phyloP scores from a whole-genome alignment of 1,140 invertebrate genomes.

The Leptinotarsa defecta region DNA sequence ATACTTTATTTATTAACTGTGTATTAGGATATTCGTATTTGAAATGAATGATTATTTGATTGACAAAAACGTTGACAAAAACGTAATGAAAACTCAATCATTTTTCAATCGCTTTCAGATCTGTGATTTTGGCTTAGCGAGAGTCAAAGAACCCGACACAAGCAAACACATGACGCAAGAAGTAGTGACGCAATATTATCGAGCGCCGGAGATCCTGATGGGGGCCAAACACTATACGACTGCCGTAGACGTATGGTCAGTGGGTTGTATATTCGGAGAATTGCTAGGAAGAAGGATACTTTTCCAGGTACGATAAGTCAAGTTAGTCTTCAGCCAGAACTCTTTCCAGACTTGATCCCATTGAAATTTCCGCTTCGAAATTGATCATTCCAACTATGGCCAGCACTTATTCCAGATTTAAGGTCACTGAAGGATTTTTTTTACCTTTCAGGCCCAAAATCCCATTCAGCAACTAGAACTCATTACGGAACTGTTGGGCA shows the following conservation, averaged over 20 bases:
- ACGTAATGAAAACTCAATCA: neutral
- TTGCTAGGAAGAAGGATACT: constrained; percentile 92
- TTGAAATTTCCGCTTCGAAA: neutral
- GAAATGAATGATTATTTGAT: too few species aligned
- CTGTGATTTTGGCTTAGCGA: constrained; percentile 91
- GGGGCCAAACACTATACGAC: constrained; percentile 97
- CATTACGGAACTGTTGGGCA: constrained; percentile 95
- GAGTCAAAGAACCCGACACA: constrained; percentile 90
- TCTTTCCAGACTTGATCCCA: neutral
- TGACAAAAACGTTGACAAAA: too few species aligned
- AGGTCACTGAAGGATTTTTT: neutral
- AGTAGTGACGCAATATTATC: constrained; percentile 98
- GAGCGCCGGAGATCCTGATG: constrained; percentile 97
- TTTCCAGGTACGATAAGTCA: constrained; percentile 71
- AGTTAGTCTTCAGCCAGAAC: neutral
- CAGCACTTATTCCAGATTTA: neutral
- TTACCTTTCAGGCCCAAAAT: constrained; percentile 56
- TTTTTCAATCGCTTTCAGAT: constrained; percentile 66
- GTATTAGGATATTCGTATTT: too few species aligned
- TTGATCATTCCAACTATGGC: neutral
- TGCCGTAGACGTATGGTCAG: constrained; percentile 97
- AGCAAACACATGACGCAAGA: constrained; percentile 98
- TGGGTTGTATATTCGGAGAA: constrained; percentile 99
- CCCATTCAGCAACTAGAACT: constrained; percentile 79
- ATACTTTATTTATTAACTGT: too few species aligned